Percentiles rank a stretch among this genome's conserved stretches.
Evolutionary conservation across 2,888 invertebrate genomes (phyloP).

Genomic region (Drosophila suboccidentalis): DNA sequence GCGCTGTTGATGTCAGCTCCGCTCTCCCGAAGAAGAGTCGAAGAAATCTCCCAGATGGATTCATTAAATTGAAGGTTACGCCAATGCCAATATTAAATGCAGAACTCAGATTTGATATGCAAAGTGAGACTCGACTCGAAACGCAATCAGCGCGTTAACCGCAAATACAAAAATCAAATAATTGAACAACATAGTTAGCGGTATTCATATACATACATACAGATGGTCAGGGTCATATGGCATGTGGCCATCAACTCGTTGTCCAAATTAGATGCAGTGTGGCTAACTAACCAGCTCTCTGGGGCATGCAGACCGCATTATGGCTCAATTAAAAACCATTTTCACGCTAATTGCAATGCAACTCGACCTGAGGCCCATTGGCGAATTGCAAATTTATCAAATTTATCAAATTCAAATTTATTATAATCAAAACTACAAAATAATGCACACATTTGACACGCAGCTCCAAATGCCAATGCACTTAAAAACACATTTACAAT

Average conservation of each 20-base stretch:
- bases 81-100: conserved; percentile 60
- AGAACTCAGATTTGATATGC: conserved; percentile 23
- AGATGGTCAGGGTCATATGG: conserved; percentile 18
- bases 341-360: conserved; percentile 64
- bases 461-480: conserved; percentile 43
- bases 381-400: conserved; percentile 39
- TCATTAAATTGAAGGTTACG: conserved; percentile 61
- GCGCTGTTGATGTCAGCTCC: conserved; percentile 47
- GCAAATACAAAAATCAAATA: conserved; percentile 32
- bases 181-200: conserved; percentile 19
- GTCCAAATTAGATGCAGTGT: conserved; percentile 14
- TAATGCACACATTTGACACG: conserved; percentile 57
- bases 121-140: conserved; percentile 9
- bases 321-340: conserved; percentile 80
- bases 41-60: conserved; percentile 14
- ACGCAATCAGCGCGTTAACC: conserved; percentile 30
- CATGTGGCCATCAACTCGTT: conserved; percentile 32
- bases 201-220: too few species aligned
- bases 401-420: conserved; percentile 46
- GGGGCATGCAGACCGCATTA: conserved; percentile 62
- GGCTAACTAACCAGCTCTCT: conserved; percentile 53
- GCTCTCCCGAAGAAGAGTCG: background rate
- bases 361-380: conserved; percentile 16
- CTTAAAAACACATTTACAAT: conserved; percentile 65
- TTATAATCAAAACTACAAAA: conserved; percentile 43